Conservation (phyloP, 2,113 vertebrate species). For the Pipa parva region DNA sequence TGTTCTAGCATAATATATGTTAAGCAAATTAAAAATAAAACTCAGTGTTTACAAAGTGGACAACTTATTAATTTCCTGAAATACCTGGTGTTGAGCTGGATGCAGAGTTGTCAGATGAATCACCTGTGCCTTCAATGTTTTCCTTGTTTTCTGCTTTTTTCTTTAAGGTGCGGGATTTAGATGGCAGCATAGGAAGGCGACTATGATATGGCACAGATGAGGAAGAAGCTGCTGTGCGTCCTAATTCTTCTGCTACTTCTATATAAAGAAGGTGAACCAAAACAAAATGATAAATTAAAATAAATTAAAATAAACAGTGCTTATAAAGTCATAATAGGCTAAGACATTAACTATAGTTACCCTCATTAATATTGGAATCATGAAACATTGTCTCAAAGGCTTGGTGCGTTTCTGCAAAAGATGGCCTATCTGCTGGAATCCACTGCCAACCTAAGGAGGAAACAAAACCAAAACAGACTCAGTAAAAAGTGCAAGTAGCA, state of each 20-base stretch:
- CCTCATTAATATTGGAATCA: conserved; percentile 96
- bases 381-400: conserved; percentile 99
- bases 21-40: too few relatives aligned
- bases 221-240: conserved; percentile 80
- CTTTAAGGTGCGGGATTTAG: conserved; percentile 83
- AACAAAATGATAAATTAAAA: too few relatives aligned
- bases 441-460: conserved; percentile 85
- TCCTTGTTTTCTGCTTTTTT: conserved; percentile 96
- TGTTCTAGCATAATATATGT: too few relatives aligned
- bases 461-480: not conserved
- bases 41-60: too few relatives aligned
- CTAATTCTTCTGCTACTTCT: conserved; percentile 96
- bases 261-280: too few relatives aligned
- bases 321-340: too few relatives aligned
- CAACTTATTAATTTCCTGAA: not conserved
- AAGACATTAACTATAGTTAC: conserved; percentile 54
- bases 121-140: conserved; percentile 84
- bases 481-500: too few relatives aligned
- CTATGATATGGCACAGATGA: conserved; percentile 74
- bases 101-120: conserved; percentile 60
- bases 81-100: conserved; percentile 70
- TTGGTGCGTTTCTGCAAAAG: conserved; percentile 94
- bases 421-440: conserved; percentile 89
- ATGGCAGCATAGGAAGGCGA: conserved; percentile 85
- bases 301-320: too few relatives aligned